Evolutionary conservation across 1,140 invertebrate species (phyloP), one percentile per base, ranked within the genome.

Genomic region (Helicoverpa armigera): DNA sequence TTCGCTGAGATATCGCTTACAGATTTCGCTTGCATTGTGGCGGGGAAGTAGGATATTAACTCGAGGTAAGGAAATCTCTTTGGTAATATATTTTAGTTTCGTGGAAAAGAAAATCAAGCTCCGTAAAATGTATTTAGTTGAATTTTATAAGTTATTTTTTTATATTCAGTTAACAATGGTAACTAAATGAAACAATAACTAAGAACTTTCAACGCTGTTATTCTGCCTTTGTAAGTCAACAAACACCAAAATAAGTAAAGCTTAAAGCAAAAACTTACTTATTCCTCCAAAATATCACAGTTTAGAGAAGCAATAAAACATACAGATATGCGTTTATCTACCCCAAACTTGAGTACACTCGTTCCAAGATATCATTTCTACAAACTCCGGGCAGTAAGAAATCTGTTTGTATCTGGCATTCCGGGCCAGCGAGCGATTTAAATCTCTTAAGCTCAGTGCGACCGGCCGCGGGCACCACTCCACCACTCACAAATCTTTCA

Each of bases 401-500:
- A 93, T 94, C 89, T 92, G 89, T 92, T 93, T 94, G 91, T 94
- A 92, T 94, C 93, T 92, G 86, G 90, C 88, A 92, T 94, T 94
- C 92, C 91, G 85, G 91, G 87, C 91, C 88, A 92, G 87, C 88
- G 91, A 86, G 87, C 92, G 92, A 94, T 94, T 94, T 94, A 94
- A 94, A 94, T 92, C 92, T 95, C 93, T 94, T 94, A 93, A 92
- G 91, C 91, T 89, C 81, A 88, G 81, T 82, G 87, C 88, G 87
- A 89, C 88, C 87, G 88, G 87, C 87, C 91, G 87, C 88, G 88
- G 85, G 88, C 87, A 78, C 85, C 88, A 88, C 90, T 91, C 87
- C 73, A 88, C 85, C 87, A 88, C 94, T 94, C 95, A 95, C 95
- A 95, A 95, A 95, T 95, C 94, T 95, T 92, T 94, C 92, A 94